A percentile compares a stretch with the other conserved stretches of the same genome.
phyloP scores from a whole-genome alignment of 2,113 vertebrate species.

The Dolichotis patagonum region DNA sequence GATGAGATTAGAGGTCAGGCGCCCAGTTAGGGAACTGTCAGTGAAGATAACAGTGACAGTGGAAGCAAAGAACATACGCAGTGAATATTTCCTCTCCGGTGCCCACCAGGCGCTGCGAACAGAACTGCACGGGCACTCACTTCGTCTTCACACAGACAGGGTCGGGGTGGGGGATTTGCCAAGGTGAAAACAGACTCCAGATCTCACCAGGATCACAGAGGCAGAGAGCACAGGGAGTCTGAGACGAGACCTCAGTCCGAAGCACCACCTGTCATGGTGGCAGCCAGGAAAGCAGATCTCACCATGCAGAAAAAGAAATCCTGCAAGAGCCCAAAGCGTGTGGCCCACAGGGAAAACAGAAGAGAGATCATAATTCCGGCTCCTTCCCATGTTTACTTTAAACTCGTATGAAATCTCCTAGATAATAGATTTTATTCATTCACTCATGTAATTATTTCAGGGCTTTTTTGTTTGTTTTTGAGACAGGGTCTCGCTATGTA shows the following conservation, averaged over 20 bases:
- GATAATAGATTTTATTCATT: not conserved
- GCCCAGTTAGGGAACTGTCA: not conserved
- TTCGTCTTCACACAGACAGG: not conserved
- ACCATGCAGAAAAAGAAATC: fast-evolving
- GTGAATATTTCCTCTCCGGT: not conserved
- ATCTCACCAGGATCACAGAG: not conserved
- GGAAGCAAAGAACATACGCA: not conserved
- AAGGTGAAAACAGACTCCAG: not conserved
- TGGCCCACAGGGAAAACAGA: not conserved
- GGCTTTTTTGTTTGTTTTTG: not conserved
- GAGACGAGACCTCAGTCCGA: fast-evolving
- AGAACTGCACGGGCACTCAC: too few relatives aligned
- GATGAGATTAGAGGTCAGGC: not conserved
- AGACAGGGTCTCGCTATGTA: not conserved
- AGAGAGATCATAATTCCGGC: fast-evolving
- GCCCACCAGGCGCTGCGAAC: not conserved
- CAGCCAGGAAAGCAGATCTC: not conserved
- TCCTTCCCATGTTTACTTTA: too few relatives aligned
- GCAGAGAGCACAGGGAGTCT: not conserved
- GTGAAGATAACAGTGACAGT: not conserved
- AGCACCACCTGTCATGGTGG: not conserved
- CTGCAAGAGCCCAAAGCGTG: not conserved
- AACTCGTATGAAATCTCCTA: not conserved
- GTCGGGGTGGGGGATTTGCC: not conserved
- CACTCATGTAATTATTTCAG: not conserved